Conservation (phyloP, 1,140 invertebrate genomes). For the Muscidifurax raptorellus region DNA sequence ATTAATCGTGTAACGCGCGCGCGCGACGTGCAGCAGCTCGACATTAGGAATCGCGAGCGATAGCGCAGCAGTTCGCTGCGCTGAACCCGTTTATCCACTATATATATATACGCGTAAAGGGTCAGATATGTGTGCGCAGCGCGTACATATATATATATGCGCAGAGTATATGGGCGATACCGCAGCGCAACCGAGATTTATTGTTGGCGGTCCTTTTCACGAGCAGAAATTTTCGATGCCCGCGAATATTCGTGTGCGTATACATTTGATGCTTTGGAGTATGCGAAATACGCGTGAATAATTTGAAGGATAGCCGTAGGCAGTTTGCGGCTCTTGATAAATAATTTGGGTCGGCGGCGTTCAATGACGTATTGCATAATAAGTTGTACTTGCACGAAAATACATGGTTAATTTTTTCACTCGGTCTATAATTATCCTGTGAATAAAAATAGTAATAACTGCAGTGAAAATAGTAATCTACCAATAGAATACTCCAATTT, state of each 20-base stretch:
- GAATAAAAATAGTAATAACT: not conserved
- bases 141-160: not conserved
- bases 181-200: conserved; percentile 7
- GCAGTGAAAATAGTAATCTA: too few relatives aligned
- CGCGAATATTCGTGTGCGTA: not conserved
- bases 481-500: too few relatives aligned
- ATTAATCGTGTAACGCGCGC: conserved; percentile 14
- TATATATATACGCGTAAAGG: not conserved
- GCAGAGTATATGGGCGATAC: not conserved
- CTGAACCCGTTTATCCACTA: not conserved
- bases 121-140: not conserved
- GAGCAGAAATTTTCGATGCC: not conserved
- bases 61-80: not conserved
- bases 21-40: not conserved
- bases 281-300: not conserved
- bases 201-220: not conserved
- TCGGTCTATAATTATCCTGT: not conserved
- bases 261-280: not conserved
- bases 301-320: not conserved
- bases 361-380: not conserved
- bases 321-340: not conserved
- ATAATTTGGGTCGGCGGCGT: not conserved
- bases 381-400: not conserved
- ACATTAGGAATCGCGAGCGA: not conserved
- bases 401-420: not conserved